A percentile compares a stretch with the other conserved stretches of the same genome.
Conservation (phyloP, 2,113 vertebrate genomes). For the Pseudopodoces humilis region DNA sequence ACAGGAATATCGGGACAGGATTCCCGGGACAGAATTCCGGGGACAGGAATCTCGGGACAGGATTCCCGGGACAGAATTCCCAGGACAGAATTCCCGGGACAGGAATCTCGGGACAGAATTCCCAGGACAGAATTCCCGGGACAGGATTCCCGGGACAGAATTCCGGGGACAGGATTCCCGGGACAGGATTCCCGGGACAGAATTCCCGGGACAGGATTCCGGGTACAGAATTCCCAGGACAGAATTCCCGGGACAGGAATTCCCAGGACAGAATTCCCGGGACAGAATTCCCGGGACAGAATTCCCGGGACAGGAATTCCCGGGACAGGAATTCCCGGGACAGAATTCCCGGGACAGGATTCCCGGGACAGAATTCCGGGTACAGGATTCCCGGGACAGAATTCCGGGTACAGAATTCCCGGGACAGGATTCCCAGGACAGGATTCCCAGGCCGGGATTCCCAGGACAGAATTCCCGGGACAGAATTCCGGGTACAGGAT, state of each 20-base stretch:
- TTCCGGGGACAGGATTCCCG: neutral
- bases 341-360: fast-evolving
- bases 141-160: too few relatives aligned
- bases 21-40: neutral
- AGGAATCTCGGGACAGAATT: too few relatives aligned
- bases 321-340: too few relatives aligned
- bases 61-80: too few relatives aligned
- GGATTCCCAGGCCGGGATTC: fast-evolving
- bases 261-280: neutral
- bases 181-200: too few relatives aligned
- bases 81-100: too few relatives aligned
- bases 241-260: neutral
- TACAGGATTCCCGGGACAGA: too few relatives aligned
- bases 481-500: fast-evolving
- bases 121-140: fast-evolving
- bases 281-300: too few relatives aligned
- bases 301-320: too few relatives aligned
- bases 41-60: too few relatives aligned
- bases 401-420: neutral
- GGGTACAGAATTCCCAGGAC: fast-evolving
- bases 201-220: neutral
- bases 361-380: fast-evolving
- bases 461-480: neutral
- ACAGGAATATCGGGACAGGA: too few relatives aligned
- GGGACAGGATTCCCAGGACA: too few relatives aligned